These are phyloP conservation scores for Drosophila albomicans DNA, from an alignment of 1,140 invertebrate species.

Conservation along the genomic window DNA sequence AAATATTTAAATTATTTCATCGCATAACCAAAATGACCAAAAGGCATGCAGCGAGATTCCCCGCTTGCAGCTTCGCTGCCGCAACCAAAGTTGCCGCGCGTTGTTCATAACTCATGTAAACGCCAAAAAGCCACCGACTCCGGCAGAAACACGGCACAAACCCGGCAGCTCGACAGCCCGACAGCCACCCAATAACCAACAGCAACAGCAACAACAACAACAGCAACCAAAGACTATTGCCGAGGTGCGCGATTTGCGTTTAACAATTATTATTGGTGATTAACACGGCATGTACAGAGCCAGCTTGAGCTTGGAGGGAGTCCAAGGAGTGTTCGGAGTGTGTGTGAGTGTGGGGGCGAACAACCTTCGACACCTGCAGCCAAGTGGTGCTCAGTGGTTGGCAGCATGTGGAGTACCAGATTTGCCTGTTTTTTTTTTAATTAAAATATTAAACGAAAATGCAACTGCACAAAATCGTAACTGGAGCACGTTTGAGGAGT, in stretches of 20 bases:
- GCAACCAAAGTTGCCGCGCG: conserved; percentile 39
- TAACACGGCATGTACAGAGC: conserved; percentile 79
- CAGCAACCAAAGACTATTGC: conserved; percentile 15
- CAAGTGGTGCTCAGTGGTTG: conserved; percentile 31
- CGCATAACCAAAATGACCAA: conserved; percentile 79
- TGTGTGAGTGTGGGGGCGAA: conserved; percentile 33
- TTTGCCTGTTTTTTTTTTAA: conserved; percentile 62
- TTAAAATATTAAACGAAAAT: conserved; percentile 83
- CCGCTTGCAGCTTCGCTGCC: background rate
- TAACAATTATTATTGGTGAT: conserved; percentile 84
- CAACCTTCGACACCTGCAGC: conserved; percentile 81
- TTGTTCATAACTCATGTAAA: conserved; percentile 75
- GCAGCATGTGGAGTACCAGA: conserved; percentile 73
- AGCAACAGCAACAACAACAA: background rate
- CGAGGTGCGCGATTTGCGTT: conserved; percentile 71
- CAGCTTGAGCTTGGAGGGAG: conserved; percentile 3
- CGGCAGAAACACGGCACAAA: conserved; percentile 19
- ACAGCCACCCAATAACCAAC: conserved; percentile 10
- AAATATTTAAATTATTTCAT: conserved; percentile 84
- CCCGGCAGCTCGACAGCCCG: conserved; percentile 20
- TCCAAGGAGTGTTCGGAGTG: background rate
- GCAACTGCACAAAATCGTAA: conserved; percentile 62
- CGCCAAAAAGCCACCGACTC: conserved; percentile 50
- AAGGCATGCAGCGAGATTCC: conserved; percentile 57
- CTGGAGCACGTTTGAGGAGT: conserved; percentile 28